Conservation (phyloP, 1,140 invertebrate species). For the Brachionus asplanchnoidis region DNA sequence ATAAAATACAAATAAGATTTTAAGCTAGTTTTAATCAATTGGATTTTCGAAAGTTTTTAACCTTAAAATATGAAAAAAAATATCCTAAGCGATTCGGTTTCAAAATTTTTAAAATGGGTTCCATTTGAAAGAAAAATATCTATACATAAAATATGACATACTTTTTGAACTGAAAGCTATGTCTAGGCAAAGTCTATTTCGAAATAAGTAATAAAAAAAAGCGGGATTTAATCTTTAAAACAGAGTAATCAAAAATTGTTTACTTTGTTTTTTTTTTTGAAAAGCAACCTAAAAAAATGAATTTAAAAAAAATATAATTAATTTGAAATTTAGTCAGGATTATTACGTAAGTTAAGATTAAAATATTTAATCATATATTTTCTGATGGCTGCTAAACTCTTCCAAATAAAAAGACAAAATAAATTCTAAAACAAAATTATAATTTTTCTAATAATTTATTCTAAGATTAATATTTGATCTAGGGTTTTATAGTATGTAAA, state of each 20-base stretch:
- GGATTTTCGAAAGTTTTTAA: background rate
- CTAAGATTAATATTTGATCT: too few relatives aligned
- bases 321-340: background rate
- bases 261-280: background rate
- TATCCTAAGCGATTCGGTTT: background rate
- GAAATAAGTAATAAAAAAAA: too few relatives aligned
- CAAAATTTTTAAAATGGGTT: background rate
- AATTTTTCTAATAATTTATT: too few relatives aligned
- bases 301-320: background rate
- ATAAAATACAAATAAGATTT: background rate
- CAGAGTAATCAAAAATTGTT: background rate
- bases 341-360: background rate
- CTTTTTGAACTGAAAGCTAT: background rate
- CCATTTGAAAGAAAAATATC: background rate
- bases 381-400: too few relatives aligned
- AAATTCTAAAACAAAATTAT: background rate
- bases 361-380: background rate
- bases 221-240: background rate
- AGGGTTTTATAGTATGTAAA: too few relatives aligned
- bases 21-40: background rate
- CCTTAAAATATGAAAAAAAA: too few relatives aligned
- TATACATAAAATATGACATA: background rate
- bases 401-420: background rate
- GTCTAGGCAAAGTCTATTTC: background rate
- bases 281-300: background rate